Evolutionary conservation across 1,140 invertebrate genomes (phyloP).

Genomic region (Adelges cooleyi): DNA sequence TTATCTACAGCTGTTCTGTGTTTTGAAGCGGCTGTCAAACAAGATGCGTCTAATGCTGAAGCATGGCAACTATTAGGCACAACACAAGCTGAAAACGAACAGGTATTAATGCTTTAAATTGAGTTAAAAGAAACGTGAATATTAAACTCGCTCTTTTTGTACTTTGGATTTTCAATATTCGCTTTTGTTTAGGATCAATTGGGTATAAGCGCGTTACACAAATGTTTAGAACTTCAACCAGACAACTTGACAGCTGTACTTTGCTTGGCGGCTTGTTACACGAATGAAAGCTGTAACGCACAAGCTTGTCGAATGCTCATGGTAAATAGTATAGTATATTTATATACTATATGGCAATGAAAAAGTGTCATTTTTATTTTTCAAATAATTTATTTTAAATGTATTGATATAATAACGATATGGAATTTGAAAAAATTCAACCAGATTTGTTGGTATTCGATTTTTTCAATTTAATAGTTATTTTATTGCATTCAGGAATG

Average conservation of each 20-base stretch:
- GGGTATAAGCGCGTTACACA: conserved; percentile 78
- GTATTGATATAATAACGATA: no score
- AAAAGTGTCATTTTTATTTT: background rate
- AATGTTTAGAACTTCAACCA: conserved; percentile 70
- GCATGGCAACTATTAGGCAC: conserved; percentile 73
- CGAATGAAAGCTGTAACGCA: conserved; percentile 81
- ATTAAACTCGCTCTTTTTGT: background rate
- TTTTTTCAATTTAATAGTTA: background rate
- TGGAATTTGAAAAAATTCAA: no score
- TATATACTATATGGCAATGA: background rate
- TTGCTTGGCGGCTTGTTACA: conserved; percentile 84
- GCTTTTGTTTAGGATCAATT: conserved; percentile 58
- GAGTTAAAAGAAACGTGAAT: background rate
- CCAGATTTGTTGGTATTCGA: no score
- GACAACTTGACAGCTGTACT: conserved; percentile 74
- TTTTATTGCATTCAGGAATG: conserved; percentile 25
- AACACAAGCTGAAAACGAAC: conserved; percentile 87
- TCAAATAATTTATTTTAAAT: no score
- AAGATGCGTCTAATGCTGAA: conserved; percentile 65
- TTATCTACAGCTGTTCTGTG: conserved; percentile 88
- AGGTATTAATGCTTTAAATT: conserved; percentile 39
- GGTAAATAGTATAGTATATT: conserved; percentile 29
- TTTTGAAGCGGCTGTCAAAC: conserved; percentile 89
- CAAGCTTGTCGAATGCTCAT: conserved; percentile 59
- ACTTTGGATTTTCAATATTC: background rate